Conservation (phyloP, 2,888 invertebrate genomes). For the Tetragonula carbonaria region DNA sequence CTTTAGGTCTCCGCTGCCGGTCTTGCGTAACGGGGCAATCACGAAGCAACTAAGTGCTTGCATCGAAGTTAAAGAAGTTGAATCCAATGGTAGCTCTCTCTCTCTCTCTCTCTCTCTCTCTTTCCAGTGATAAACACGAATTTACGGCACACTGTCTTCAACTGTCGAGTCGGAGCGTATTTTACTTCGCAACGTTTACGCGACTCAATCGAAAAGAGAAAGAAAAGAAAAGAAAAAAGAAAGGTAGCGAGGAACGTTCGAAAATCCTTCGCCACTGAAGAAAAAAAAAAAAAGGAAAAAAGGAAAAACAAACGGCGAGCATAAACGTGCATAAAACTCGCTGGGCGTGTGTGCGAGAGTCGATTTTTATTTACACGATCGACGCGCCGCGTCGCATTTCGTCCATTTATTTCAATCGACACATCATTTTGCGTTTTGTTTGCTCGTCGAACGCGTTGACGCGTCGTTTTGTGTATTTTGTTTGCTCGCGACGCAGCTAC, state of each 20-base stretch:
- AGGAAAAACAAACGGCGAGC: no score
- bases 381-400: neutral
- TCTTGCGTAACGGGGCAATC: neutral
- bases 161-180: neutral
- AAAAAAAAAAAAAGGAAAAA: no score
- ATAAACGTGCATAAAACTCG: neutral
- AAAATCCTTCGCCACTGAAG: no score
- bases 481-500: neutral
- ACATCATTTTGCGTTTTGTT: conserved; percentile 12
- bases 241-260: no score
- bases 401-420: neutral
- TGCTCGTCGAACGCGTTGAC: neutral
- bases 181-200: no score
- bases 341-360: neutral
- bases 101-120: neutral
- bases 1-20: neutral
- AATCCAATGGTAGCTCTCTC: neutral
- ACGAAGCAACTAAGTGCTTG: neutral
- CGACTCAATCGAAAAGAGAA: no score
- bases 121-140: neutral
- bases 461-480: conserved; percentile 5
- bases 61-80: neutral
- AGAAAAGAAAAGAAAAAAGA: no score
- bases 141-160: neutral
- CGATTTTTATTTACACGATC: neutral